These are phyloP conservation scores for Malacosoma neustria DNA, from an alignment of 2,888 invertebrate genomes.

Conservation along the genomic window DNA sequence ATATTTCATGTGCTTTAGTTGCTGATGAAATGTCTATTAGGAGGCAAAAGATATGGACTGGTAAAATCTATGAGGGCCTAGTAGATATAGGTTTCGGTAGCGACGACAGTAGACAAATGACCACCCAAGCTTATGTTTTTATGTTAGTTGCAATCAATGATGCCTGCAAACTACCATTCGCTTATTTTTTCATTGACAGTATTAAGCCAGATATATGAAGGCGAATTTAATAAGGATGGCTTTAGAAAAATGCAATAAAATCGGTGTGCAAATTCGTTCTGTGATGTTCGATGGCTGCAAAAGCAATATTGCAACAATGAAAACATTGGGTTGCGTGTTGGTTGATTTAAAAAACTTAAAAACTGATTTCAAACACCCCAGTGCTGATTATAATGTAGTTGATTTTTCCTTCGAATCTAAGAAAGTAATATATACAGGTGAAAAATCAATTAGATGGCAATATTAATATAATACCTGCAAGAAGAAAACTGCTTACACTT, in stretches of 20 bases:
- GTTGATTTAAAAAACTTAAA: constrained; percentile 5
- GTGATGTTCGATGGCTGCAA: constrained; percentile 11
- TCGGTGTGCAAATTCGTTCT: constrained; percentile 6
- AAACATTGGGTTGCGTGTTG: constrained; percentile 7
- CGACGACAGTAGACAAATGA: constrained; percentile 7
- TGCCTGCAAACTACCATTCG: constrained; percentile 12
- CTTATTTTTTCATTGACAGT: constrained; percentile 12
- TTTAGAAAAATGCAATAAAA: constrained; percentile 7
- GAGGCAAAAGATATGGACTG: constrained; percentile 13
- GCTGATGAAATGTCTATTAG: constrained; percentile 17
- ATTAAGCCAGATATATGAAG: constrained; percentile 8
- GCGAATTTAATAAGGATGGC: constrained; percentile 8
- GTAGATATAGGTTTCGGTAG: constrained; percentile 10
- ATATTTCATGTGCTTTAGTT: constrained; percentile 3
- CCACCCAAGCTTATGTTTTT: constrained; percentile 14
- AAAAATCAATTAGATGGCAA: constrained; percentile 5
- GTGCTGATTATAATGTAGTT: constrained; percentile 5
- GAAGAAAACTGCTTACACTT: constrained; percentile 4
- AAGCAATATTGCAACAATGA: constrained; percentile 9
- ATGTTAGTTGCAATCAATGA: constrained; percentile 10
- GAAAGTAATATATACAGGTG: not conserved
- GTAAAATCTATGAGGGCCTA: constrained; percentile 10
- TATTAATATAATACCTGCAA: constrained; percentile 1
- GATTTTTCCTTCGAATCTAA: constrained; percentile 8
- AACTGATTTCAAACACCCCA: constrained; percentile 10